phyloP scores from a whole-genome alignment of 2,888 invertebrate genomes.

The Rhorus exstirpatorius region DNA sequence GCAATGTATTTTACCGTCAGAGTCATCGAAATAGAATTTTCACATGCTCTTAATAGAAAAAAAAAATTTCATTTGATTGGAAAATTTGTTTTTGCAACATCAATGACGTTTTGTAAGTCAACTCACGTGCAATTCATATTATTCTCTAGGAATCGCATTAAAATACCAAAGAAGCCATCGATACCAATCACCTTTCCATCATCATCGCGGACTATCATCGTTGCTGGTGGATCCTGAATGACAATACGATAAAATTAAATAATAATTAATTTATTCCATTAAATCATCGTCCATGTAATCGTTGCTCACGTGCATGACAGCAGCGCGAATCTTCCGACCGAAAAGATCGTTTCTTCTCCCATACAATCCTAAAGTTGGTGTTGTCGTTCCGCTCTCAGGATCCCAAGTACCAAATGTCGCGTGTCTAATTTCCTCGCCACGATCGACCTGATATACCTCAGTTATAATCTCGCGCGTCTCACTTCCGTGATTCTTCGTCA shows the following conservation, averaged over 20 bases:
- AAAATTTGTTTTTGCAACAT: not conserved
- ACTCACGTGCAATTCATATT: slow-evolving; percentile 84
- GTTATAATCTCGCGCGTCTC: slow-evolving; percentile 74
- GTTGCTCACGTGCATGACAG: slow-evolving; percentile 79
- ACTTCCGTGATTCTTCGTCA: slow-evolving; percentile 68
- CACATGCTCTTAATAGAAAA: not conserved
- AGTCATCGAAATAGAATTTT: too few species aligned
- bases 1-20: too few species aligned
- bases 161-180: slow-evolving; percentile 82
- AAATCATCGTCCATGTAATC: not conserved
- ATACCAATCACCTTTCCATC: slow-evolving; percentile 76
- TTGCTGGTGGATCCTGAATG: slow-evolving; percentile 82
- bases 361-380: slow-evolving; percentile 77
- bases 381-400: slow-evolving; percentile 68
- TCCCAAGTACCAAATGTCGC: slow-evolving; percentile 79
- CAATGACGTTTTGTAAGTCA: not conserved
- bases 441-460: slow-evolving; percentile 81
- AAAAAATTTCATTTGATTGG: too few species aligned
- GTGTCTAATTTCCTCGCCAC: slow-evolving; percentile 73
- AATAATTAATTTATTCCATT: slow-evolving; percentile 2
- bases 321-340: slow-evolving; percentile 79
- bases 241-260: slow-evolving; percentile 7
- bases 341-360: slow-evolving; percentile 80
- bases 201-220: slow-evolving; percentile 74
- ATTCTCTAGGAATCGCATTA: slow-evolving; percentile 80